Base-by-base conservation (phyloP, 92 coral and sea anemone genomes). In the Porites cylindrica region DNA sequence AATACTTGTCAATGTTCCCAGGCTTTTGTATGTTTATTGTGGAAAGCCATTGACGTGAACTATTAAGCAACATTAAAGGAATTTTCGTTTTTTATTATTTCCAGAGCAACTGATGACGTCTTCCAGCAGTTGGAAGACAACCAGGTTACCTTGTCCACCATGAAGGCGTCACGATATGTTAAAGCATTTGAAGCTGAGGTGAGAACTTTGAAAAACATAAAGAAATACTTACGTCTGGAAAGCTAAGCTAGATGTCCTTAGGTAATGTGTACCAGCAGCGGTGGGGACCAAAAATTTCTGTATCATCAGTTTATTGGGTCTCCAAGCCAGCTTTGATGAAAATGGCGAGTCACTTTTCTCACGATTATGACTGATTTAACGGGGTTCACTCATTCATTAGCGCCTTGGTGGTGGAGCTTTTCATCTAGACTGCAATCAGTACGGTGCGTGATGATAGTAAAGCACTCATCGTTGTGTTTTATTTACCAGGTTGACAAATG, bases 151-250 rank as follows among this genome's bases (percentile, higher is more conserved):
- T 67, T 97, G 19, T 97, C 99, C 11, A 97, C 99, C 70, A 97
- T 97, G 99, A 97, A 97, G 62, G 99, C 99, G 23, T 97, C 99
- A 0, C 95, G 99, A 78, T 97, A 92, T 43, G 99, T 97, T 76
- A 97, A 97, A 70, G 99, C 99, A 7, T 97, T 97, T 88, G 99
- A 97, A 76, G 80, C 88, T 56, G 98, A 95, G 99, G 99, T 96
- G 65, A 24, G 88, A 32, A 51, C 12, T 51, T 1, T 79, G 18
- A 10, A 32, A 62, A n/a, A 4, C 10, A 2, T 9, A 0, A 9
- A 8, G 16, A 0, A 3, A 38, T 38, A 38, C 47, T 38, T 38
- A 38, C 0, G 47, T 38, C 6, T 38, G 47, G 47, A 38, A 38
- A 38, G 7, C 0, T 0, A 38, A 38, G 6, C 47, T 38, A 38